A percentile compares a stretch with the other conserved stretches of the same genome.
phyloP scores from a whole-genome alignment of 2,888 invertebrate genomes.

The Limnephilus rhombicus region DNA sequence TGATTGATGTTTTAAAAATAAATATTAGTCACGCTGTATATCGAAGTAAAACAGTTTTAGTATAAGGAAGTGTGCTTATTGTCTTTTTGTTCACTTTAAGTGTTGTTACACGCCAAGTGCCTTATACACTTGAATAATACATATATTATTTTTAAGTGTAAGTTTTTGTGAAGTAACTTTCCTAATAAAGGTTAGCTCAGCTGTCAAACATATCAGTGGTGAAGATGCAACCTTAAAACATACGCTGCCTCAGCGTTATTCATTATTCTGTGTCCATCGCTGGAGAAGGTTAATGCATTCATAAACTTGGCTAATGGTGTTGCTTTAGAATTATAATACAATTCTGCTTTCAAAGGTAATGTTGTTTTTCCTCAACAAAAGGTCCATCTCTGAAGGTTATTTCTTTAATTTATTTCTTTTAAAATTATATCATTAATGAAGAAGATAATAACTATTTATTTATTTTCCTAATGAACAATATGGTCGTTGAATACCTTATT shows the following conservation, averaged over 20 bases:
- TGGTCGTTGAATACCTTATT: too few species aligned
- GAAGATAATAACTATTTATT: background rate
- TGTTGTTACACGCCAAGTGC: slow-evolving; percentile 44
- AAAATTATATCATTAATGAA: background rate
- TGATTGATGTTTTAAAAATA: background rate
- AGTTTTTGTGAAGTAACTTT: slow-evolving; percentile 27
- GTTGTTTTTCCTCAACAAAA: background rate
- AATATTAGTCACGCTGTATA: background rate
- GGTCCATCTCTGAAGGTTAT: background rate
- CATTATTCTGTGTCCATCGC: background rate
- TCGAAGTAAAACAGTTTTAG: background rate
- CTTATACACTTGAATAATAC: slow-evolving; percentile 42
- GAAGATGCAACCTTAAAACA: background rate
- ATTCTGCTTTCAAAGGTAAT: background rate
- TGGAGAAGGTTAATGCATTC: background rate
- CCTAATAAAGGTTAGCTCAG: slow-evolving; percentile 16
- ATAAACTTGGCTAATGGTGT: background rate
- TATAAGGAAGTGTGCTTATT: background rate
- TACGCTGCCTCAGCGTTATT: background rate
- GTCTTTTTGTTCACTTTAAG: slow-evolving; percentile 29
- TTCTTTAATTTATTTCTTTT: background rate
- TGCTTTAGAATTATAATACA: background rate
- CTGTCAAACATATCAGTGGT: slow-evolving; percentile 25
- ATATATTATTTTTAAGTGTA: slow-evolving; percentile 37
- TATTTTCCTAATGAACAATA: background rate